Evolutionary conservation across 53 echinoderm and acorn worm genomes (phyloP), one percentile per base, ranked within the genome.

Genomic region (Glandiceps talaboti): DNA sequence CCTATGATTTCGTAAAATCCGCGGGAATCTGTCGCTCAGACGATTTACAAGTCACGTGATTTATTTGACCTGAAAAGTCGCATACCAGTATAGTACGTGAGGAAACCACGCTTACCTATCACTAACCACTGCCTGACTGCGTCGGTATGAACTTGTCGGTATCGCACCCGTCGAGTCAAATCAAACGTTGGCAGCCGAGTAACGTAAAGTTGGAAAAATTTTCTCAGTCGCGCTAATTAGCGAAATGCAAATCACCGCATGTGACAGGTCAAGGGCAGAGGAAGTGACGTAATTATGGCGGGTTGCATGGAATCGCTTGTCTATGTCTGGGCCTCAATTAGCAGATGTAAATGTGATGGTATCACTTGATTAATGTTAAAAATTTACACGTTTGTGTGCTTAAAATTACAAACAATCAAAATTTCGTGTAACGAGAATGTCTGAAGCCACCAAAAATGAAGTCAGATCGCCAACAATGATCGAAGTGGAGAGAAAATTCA

Each of bases 401-500:
- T 1, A 74, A 28, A 31, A 83, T 83, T 76, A 31, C 30, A 83
- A 31, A 32, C 0, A 64, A 83, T 31, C 33, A 76, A 72, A 30
- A 12, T 45, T 45, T 6, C 64, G 20, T 20, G 20, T 12, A 6
- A 12, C 64, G 20, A 45, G 6, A 45, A 45, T 45, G 64, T 45
- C 64, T 20, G 64, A 45, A 20, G 20, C 64, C 6, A 78, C 79
- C 31, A 32, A 78, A 31, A 32, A 78, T 27, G 0, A 1, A 32
- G 1, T 1, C 1, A 14, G 1, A 26, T 75, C 29, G 76, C 1
- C 27, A 75, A n/a, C 1, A 14, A 26, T 75, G 76, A n/a, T 92
- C 29, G 92, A 92, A 78, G 86, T 89, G 76, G 92, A 92, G 76
- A 85, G 89, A 79, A 92, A 92, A 79, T 92, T 92, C 73, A 27